These are phyloP conservation scores for Arge pagana DNA, from an alignment of 2,888 invertebrate genomes.

Conservation along the genomic window DNA sequence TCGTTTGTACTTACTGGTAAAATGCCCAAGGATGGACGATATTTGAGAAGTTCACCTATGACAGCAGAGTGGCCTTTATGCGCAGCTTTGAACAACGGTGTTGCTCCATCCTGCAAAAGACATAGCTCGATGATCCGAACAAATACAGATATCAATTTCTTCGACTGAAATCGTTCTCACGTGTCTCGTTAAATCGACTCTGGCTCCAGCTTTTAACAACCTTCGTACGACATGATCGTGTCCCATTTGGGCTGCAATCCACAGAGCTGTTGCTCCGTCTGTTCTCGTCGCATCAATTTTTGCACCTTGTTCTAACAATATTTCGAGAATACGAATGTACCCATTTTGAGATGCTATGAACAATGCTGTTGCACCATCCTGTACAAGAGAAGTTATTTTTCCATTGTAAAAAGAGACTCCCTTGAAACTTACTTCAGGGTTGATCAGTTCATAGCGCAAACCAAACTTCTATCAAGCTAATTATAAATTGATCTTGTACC, in stretches of 20 bases:
- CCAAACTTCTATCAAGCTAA: no score
- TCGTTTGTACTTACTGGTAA: conserved; percentile 69
- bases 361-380: conserved; percentile 91
- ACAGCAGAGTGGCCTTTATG: conserved; percentile 93
- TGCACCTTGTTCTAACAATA: conserved; percentile 76
- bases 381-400: no score
- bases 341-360: conserved; percentile 96
- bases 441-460: no score
- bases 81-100: conserved; percentile 91
- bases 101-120: conserved; percentile 82
- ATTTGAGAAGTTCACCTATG: conserved; percentile 80
- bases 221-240: conserved; percentile 80
- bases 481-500: no score
- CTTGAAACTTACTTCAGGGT: no score
- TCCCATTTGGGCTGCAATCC: conserved; percentile 96
- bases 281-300: conserved; percentile 74
- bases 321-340: conserved; percentile 77
- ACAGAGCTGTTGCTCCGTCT: conserved; percentile 87
- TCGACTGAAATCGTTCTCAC: conserved; percentile 60
- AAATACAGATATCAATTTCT: no score
- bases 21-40: conserved; percentile 79
- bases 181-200: conserved; percentile 79
- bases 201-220: conserved; percentile 78
- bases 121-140: conserved; percentile 26
- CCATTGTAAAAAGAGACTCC: no score